phyloP scores from a whole-genome alignment of 2,797 vertebrate genomes.

The Acanthiza pusilla region DNA sequence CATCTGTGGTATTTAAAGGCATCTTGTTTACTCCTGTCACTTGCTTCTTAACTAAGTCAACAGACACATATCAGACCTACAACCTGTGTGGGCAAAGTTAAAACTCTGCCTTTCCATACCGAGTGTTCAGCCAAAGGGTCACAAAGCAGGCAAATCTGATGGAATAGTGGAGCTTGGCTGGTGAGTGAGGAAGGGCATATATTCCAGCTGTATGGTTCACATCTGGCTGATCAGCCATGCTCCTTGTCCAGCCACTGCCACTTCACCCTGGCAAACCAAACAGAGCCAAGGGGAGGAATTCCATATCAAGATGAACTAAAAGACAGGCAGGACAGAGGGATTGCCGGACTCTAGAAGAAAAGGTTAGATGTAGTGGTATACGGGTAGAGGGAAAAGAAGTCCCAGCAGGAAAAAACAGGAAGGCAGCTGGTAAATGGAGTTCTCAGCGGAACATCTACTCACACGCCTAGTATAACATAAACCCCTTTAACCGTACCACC shows the following conservation, averaged over 20 bases:
- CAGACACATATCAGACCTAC: background rate
- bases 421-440: background rate
- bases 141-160: background rate
- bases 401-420: background rate
- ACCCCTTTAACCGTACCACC: background rate
- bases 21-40: background rate
- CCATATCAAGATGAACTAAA: background rate
- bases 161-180: background rate
- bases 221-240: background rate
- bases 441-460: background rate
- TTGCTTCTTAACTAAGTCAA: background rate
- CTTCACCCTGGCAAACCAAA: background rate
- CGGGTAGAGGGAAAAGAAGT: background rate
- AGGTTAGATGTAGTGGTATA: background rate
- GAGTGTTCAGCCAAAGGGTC: background rate
- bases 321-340: background rate
- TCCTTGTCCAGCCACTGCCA: background rate
- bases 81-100: accelerated
- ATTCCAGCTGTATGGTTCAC: background rate
- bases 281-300: background rate
- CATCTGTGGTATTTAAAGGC: accelerated
- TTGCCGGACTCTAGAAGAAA: background rate
- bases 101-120: background rate
- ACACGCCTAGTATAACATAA: background rate
- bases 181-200: background rate